Evolutionary conservation across 2,113 vertebrate species (phyloP), one percentile per base, ranked within the genome.

Genomic region (Podiceps cristatus): DNA sequence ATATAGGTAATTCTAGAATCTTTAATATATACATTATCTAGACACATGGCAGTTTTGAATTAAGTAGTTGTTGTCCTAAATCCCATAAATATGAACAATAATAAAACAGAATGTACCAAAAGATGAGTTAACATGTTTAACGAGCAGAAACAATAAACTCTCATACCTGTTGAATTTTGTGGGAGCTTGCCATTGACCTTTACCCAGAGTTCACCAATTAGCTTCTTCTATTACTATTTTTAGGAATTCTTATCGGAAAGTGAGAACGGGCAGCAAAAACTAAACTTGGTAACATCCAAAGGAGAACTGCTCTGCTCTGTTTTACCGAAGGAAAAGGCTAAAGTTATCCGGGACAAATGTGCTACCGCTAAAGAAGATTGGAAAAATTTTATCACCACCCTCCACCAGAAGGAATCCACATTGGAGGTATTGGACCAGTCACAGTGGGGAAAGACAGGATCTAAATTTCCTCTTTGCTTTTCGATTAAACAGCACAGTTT

Each of bases 161-260:
- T 56, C 47, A 23, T 33, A 15, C 23, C 3, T 27, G 23, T 33
- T 77, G 42, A 56, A 11, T 86, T 62, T 92, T 95, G 42, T 91
- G 37, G 2, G 19, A 66, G 9, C 24, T 96, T 93, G 17, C 42
- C 5, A 6, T 52, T 63, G 33, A 74, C 8, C 17, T 91, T 96
- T 74, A 25, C 9, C 1, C 2, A 31, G 52, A 78, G 27, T 77
- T 89, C 27, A 60, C 16, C 22, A 33, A 13, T 63, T 71, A 37
- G 7, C 45, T 80, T 47, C 7, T 76, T 85, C 86, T 91, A 31
- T 81, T 89, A 93, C 86, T 76, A 0, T 63, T 75, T 84, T 18
- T 95, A 99, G 99, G 99, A 99, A 97, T 99, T 99, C 95, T 96
- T 99, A 96, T 99, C 97, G 25, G 99, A 99, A 98, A 99, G 98